These are phyloP conservation scores for Coelogynopora nodosa DNA, from an alignment of 2,888 invertebrate species.

Conservation along the genomic window DNA sequence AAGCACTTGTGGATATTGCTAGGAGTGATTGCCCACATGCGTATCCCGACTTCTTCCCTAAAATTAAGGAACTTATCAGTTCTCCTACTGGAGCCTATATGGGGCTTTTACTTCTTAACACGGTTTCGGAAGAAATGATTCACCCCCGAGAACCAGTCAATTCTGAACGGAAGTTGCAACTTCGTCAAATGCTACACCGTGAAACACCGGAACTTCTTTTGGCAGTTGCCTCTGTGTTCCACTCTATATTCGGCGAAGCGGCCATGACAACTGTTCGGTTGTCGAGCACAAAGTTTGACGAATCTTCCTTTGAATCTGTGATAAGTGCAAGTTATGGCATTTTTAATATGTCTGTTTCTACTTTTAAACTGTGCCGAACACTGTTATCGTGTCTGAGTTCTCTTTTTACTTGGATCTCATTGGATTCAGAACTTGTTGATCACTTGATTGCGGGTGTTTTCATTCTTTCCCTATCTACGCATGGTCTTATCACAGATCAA, in stretches of 20 bases:
- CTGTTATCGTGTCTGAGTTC: neutral
- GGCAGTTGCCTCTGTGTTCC: neutral
- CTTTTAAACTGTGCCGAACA: neutral
- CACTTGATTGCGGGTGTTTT: neutral
- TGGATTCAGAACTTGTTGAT: neutral
- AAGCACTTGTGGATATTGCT: neutral
- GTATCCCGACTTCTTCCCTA: neutral
- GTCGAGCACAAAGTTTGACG: neutral
- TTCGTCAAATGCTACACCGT: neutral
- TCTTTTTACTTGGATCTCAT: neutral
- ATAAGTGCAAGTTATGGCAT: neutral
- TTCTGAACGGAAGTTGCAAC: neutral
- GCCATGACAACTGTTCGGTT: neutral
- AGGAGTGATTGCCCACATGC: neutral
- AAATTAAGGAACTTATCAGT: neutral
- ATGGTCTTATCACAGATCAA: neutral
- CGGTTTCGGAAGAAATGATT: neutral
- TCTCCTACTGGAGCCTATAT: neutral
- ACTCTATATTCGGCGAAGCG: neutral
- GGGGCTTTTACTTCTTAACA: neutral
- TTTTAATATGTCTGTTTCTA: neutral
- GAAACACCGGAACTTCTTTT: neutral
- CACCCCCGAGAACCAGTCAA: neutral
- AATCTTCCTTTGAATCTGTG: neutral
- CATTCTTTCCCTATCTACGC: neutral